Percentiles rank a stretch among this genome's conserved stretches.
These are phyloP conservation scores for Phasia obesa DNA, from an alignment of 2,888 invertebrate genomes.

Conservation along the genomic window DNA sequence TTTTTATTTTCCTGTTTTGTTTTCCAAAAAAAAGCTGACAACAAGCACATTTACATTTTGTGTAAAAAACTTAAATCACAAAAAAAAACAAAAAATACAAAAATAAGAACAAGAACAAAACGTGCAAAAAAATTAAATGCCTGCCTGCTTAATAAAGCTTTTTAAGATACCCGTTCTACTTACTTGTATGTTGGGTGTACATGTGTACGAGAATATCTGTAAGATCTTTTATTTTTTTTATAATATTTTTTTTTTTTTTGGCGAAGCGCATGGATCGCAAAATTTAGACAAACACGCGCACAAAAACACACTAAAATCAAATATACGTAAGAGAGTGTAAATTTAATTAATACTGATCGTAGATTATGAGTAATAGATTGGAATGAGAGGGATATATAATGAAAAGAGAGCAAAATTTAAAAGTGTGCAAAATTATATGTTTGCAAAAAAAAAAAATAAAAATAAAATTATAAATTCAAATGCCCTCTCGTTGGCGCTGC, in stretches of 20 bases:
- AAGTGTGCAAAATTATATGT: slow-evolving; percentile 48
- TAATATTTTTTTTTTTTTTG: slow-evolving; percentile 39
- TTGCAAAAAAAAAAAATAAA: slow-evolving; percentile 9
- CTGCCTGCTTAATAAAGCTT: slow-evolving; percentile 54
- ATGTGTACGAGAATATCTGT: slow-evolving; percentile 33
- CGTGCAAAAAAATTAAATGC: slow-evolving; percentile 60
- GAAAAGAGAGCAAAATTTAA: slow-evolving; percentile 1
- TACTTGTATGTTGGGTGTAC: slow-evolving; percentile 3
- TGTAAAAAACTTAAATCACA: slow-evolving; percentile 44
- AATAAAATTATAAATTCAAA: not conserved
- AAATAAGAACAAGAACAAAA: slow-evolving; percentile 37
- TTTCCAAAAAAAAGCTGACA: slow-evolving; percentile 38
- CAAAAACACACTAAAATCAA: not conserved
- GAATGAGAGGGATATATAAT: not conserved
- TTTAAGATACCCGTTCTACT: slow-evolving; percentile 32
- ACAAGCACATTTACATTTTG: slow-evolving; percentile 46
- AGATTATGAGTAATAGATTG: slow-evolving; percentile 24
- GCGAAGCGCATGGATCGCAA: slow-evolving; percentile 51
- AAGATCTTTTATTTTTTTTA: slow-evolving; percentile 54
- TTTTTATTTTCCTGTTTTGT: slow-evolving; percentile 17
- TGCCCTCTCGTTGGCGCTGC: not conserved
- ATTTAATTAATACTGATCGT: slow-evolving; percentile 45
- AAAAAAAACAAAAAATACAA: slow-evolving; percentile 27
- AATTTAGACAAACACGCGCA: slow-evolving; percentile 27
- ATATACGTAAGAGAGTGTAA: slow-evolving; percentile 37